A percentile compares a stretch with the other conserved stretches of the same genome.
These are phyloP conservation scores for Enteromius afrohamiltoni DNA, from an alignment of 2,797 vertebrate genomes.

Conservation along the genomic window DNA sequence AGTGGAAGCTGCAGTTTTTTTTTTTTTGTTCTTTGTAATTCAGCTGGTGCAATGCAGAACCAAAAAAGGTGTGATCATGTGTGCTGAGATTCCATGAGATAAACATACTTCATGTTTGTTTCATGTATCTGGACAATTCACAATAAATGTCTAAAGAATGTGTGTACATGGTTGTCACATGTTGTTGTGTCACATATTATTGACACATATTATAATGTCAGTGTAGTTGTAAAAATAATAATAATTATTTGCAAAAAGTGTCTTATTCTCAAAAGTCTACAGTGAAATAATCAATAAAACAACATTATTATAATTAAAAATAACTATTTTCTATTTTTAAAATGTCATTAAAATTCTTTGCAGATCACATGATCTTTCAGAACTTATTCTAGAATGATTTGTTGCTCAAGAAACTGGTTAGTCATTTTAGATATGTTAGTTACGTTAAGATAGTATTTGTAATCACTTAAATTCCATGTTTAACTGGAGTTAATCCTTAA, in stretches of 20 bases:
- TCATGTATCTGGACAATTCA: background rate
- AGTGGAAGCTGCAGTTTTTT: background rate
- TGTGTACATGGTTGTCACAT: background rate
- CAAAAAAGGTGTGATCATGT: conserved; percentile 1
- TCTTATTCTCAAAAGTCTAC: background rate
- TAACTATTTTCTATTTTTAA: background rate
- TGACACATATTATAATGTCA: background rate
- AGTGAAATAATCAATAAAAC: background rate
- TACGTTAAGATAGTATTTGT: background rate
- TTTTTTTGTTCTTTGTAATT: conserved; percentile 2
- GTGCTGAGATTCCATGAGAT: conserved; percentile 6
- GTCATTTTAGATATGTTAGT: background rate
- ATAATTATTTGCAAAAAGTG: background rate
- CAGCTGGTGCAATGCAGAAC: conserved; percentile 27
- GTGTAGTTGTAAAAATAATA: background rate
- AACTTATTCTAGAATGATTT: background rate
- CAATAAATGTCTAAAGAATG: background rate
- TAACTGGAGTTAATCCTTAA: background rate
- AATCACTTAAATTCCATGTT: background rate
- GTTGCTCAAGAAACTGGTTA: background rate
- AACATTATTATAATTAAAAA: background rate
- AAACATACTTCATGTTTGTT: background rate
- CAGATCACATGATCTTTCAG: background rate
- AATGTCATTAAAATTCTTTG: background rate
- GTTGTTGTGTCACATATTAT: background rate